Evolutionary conservation across 2,888 invertebrate species (phyloP).

Genomic region (Andricus quercusramuli): DNA sequence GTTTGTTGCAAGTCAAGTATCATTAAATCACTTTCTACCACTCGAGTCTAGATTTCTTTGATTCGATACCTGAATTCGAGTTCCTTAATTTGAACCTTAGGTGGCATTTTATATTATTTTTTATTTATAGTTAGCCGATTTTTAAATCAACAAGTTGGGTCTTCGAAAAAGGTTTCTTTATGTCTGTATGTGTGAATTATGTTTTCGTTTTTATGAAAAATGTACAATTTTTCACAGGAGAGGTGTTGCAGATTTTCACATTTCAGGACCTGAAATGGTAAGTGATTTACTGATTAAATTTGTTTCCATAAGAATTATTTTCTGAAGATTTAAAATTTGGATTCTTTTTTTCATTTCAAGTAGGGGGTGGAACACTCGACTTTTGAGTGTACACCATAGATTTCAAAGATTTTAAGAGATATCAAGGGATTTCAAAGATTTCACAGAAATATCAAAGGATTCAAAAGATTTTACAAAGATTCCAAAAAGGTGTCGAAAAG

Average conservation of each 20-base stretch:
- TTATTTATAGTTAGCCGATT: neutral
- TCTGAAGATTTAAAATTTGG: neutral
- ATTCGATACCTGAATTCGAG: neutral
- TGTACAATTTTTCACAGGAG: neutral
- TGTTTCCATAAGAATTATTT: neutral
- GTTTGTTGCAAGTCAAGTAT: constrained; percentile 42
- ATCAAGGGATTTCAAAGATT: too few species aligned
- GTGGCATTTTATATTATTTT: neutral
- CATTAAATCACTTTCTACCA: constrained; percentile 56
- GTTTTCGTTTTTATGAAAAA: neutral
- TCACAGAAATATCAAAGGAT: too few species aligned
- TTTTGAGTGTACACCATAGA: neutral
- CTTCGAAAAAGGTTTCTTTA: neutral
- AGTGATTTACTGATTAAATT: neutral
- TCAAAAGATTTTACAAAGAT: too few species aligned
- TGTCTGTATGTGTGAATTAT: neutral
- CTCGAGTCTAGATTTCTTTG: constrained; percentile 13
- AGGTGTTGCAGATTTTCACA: neutral
- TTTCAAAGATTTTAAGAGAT: neutral
- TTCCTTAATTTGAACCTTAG: neutral
- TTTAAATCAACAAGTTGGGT: neutral
- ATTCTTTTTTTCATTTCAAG: neutral
- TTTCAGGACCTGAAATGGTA: neutral
- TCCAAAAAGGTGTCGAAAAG: too few species aligned
- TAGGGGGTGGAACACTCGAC: too few species aligned